Percentiles rank a stretch among this genome's conserved stretches.
Conservation (phyloP, 2,888 invertebrate genomes). For the Thera obeliscata region DNA sequence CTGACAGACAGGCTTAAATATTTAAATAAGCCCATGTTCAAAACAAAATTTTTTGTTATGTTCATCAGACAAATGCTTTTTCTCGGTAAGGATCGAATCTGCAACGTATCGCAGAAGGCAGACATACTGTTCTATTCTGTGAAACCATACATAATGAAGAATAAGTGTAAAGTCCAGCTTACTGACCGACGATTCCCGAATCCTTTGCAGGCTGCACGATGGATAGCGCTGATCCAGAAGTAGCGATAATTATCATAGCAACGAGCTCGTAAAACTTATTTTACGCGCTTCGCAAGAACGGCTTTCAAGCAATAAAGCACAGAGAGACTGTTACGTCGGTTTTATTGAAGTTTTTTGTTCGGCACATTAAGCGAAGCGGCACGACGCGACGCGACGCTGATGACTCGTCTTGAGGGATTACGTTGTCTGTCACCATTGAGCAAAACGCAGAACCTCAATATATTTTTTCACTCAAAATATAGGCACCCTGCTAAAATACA, state of each 20-base stretch:
- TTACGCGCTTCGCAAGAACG: slow-evolving; percentile 58
- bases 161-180: slow-evolving; percentile 9
- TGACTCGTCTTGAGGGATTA: slow-evolving; percentile 46
- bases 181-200: slow-evolving; percentile 7
- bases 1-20: no score
- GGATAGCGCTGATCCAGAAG: slow-evolving; percentile 38
- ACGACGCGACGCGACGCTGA: slow-evolving; percentile 59
- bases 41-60: no score
- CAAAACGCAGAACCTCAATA: slow-evolving; percentile 1
- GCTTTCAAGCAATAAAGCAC: slow-evolving; percentile 75
- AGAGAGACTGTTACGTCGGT: slow-evolving; percentile 61
- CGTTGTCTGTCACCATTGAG: slow-evolving; percentile 44
- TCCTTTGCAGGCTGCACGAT: slow-evolving; percentile 2
- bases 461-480: not conserved
- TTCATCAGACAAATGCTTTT: no score
- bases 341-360: slow-evolving; percentile 73
- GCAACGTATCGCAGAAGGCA: no score
- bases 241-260: slow-evolving; percentile 43
- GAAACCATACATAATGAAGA: no score
- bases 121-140: no score
- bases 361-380: slow-evolving; percentile 65
- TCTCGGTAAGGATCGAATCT: no score
- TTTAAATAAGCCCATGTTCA: no score
- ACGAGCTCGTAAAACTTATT: slow-evolving; percentile 59
- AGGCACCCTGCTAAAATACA: not conserved